A percentile compares a stretch with the other conserved stretches of the same genome.
phyloP scores from a whole-genome alignment of 2,888 invertebrate species.

The Tribolium freemani region DNA sequence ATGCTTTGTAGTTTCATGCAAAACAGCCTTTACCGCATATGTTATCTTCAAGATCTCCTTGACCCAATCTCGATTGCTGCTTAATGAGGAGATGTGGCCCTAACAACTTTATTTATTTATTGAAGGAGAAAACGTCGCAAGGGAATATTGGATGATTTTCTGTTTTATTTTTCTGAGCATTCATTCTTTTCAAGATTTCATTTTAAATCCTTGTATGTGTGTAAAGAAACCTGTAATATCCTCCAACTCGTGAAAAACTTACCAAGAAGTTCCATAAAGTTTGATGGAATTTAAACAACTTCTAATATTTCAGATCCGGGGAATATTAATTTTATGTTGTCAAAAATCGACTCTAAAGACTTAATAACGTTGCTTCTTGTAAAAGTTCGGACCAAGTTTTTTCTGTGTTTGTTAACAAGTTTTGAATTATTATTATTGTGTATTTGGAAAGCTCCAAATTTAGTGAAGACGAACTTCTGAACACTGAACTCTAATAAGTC shows the following conservation, averaged over 20 bases:
- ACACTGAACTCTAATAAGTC: conserved; percentile 7
- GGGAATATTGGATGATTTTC: not conserved
- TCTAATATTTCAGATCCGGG: conserved; percentile 1
- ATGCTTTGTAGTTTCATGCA: conserved; percentile 8
- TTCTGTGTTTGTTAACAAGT: conserved; percentile 1
- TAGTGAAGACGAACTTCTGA: not conserved
- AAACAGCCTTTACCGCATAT: conserved; percentile 15
- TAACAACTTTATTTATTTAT: not conserved
- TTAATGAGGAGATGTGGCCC: conserved; percentile 3
- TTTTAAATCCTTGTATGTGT: not conserved
- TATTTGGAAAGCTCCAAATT: conserved; percentile 7
- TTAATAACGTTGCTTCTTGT: not conserved
- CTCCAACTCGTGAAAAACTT: conserved; percentile 3
- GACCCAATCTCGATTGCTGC: conserved; percentile 7
- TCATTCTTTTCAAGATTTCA: not conserved
- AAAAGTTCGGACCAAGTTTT: not conserved
- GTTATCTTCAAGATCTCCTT: conserved; percentile 16
- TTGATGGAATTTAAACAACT: conserved; percentile 3
- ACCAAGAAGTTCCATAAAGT: conserved; percentile 8
- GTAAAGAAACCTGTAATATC: conserved; percentile 4
- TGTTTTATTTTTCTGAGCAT: not conserved
- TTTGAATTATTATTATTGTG: conserved; percentile 17
- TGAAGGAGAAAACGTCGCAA: not conserved
- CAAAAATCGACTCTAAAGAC: not conserved
- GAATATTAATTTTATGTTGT: not conserved